Base-by-base conservation (phyloP, 2,888 invertebrate species). In the Ariolimax columbianus region DNA sequence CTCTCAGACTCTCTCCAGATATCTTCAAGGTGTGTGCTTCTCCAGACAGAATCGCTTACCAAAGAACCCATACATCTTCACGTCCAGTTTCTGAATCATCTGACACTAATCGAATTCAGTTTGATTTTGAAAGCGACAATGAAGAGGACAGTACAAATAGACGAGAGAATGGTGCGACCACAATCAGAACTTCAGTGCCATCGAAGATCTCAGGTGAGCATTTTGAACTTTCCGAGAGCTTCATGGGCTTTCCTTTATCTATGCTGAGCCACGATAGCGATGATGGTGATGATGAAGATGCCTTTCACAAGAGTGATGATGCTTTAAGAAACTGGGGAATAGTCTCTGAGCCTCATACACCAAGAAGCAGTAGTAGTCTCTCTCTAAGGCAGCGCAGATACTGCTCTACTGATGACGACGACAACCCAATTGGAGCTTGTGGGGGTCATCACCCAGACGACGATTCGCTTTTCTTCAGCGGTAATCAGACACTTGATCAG, bases 231-330 rank as follows among this genome's bases (percentile, higher is more conserved):
- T 66, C 78, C 6, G 78, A 38, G 26, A 63, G 59, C 26, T 59
- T 63, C 26, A 55, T 63, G 14, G 78, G 59, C 17, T 63, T 78
- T 17, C 78, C 59, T 0, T 26, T 78, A n/a, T 36, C 51, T 17
- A 38, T 38, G 0, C 51, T 26, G 11, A 36, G 51, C 26, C 38
- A 55, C 19, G 38, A 40, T 36, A 55, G 72, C 33, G 78, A 59
- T 55, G 72, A 84, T n/a, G 84, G 51, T 19, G 79, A 77, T 38
- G 84, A 84, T n/a, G 84, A 84, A 30, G 77, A 84, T 30, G 59
- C 72, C 30, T 84, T 79, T 38, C 70, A 79, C 79, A 78, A 47
- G 11, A 51, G 23, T 40, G 79, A 66, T 4, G 66, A 75, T 17
- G 59, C 51, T 51, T 68, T 83, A 19, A 38, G 40, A 30, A 68